phyloP scores from a whole-genome alignment of 2,888 invertebrate species.

The Folsomia candida region DNA sequence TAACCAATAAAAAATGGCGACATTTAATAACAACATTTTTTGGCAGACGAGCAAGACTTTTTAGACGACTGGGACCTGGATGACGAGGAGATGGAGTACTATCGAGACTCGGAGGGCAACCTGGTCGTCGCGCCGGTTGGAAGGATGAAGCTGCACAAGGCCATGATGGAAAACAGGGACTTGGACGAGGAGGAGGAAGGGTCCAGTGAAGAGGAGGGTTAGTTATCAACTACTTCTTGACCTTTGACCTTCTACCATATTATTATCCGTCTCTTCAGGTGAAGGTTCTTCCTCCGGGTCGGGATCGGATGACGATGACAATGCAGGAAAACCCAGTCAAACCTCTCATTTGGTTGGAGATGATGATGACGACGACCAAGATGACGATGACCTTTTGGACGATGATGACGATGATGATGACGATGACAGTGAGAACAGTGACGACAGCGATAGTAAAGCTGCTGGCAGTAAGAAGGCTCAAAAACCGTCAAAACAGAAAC shows the following conservation, averaged over 20 bases:
- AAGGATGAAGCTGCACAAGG: conserved; percentile 35
- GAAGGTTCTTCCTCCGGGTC: conserved; percentile 3
- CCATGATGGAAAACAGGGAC: conserved; percentile 26
- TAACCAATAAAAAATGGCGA: not conserved
- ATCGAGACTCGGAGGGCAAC: conserved; percentile 34
- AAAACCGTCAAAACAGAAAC: not conserved
- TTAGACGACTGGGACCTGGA: conserved; percentile 19
- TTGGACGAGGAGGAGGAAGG: not conserved
- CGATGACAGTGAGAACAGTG: not conserved
- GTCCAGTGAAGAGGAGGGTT: not conserved
- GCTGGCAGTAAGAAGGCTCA: not conserved
- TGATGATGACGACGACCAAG: conserved; percentile 15
- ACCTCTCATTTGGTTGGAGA: not conserved
- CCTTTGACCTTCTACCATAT: not conserved
- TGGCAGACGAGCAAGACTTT: conserved; percentile 15
- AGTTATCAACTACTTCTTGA: not conserved
- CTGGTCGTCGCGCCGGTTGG: conserved; percentile 29
- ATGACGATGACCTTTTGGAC: conserved; percentile 23
- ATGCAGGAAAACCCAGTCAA: conserved; percentile 2
- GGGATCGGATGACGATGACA: conserved; percentile 25
- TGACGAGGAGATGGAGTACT: conserved; percentile 33
- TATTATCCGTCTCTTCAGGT: too few species aligned
- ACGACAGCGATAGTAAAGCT: not conserved
- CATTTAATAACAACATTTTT: too few species aligned
- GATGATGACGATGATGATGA: conserved; percentile 19